Base-by-base conservation (phyloP, 1,140 invertebrate genomes). In the Pristionchus pacificus region DNA sequence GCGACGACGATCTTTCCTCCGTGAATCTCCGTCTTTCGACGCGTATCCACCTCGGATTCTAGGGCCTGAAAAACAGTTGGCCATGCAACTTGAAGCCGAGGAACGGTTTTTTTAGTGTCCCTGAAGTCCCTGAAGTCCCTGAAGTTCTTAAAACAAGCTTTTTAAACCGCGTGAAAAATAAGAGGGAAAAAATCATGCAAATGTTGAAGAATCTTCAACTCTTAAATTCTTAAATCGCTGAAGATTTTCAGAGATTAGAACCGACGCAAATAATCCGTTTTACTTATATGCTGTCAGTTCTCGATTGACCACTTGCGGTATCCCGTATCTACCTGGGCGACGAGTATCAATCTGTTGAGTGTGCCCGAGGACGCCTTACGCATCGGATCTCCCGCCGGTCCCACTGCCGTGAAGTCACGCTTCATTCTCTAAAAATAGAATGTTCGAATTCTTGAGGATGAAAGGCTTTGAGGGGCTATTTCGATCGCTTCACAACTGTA, bases 301-400 rank as follows among this genome's bases (percentile, higher is more conserved):
- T n/a, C n/a, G 38, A 10, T 19, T 49, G 6, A 6, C 38, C 38
- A 10, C 19, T 19, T 49, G 19, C 38, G 19, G 38, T 49, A 49
- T 49, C 38, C 38, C 38, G 2, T 64, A 25, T n/a, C 28, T 15
- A 66, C 65, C 65, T 80, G 81, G 1, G 80, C 80, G 19, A 82
- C 80, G 32, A 82, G 68, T 24, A 82, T 83, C n/a, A 82, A 68
- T 29, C 80, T 67, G 65, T 82, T 83, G 1, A 82, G 63, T 19
- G 80, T 82, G 14, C 81, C 81, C 15, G 81, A 82, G 1, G 80
- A 81, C 49, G 79, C 80, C 74, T 80, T 79, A 1, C 74, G 65
- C 38, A 19, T 49, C 19, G 38, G 19, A 49, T 49, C 38, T 6
- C 19, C 19, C 38, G 38, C 19, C n/a, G n/a, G n/a, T n/a, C n/a